Evolutionary conservation across 2,797 vertebrate species (phyloP).

Genomic region (Yasuhikotakia modesta): DNA sequence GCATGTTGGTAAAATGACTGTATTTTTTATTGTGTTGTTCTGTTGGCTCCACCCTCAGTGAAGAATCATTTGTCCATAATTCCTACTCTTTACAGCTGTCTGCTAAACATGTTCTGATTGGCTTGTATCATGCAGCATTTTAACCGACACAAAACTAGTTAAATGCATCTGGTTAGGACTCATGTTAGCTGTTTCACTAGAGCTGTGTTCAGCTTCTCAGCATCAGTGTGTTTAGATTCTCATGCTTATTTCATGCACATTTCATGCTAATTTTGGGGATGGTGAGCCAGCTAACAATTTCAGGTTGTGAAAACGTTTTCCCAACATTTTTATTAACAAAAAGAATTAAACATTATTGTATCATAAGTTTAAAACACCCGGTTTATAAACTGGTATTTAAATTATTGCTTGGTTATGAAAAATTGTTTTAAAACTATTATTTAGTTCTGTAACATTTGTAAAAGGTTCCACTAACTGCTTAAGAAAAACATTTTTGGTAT

Average conservation of each 20-base stretch:
- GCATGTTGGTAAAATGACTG: neutral
- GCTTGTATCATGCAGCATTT: neutral
- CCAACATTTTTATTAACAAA: too few species aligned
- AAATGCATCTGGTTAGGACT: neutral
- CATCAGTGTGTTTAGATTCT: neutral
- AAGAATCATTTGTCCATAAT: neutral
- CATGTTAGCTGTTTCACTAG: neutral
- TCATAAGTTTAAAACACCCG: too few species aligned
- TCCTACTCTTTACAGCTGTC: neutral
- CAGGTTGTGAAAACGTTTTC: too few species aligned
- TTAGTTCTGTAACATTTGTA: too few species aligned
- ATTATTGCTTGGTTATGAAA: too few species aligned
- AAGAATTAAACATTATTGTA: too few species aligned
- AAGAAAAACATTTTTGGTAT: too few species aligned
- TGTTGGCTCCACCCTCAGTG: neutral
- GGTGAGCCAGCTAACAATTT: neutral
- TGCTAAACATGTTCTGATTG: neutral
- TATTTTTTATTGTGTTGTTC: neutral
- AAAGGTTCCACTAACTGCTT: too few species aligned
- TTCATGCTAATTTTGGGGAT: neutral
- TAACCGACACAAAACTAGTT: neutral
- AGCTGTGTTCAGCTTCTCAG: constrained; percentile 7
- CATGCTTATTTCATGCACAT: neutral
- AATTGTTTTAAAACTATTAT: too few species aligned
- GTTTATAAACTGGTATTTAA: neutral